These are phyloP conservation scores for Platycheirus albimanus DNA, from an alignment of 2,888 invertebrate genomes.

Conservation along the genomic window DNA sequence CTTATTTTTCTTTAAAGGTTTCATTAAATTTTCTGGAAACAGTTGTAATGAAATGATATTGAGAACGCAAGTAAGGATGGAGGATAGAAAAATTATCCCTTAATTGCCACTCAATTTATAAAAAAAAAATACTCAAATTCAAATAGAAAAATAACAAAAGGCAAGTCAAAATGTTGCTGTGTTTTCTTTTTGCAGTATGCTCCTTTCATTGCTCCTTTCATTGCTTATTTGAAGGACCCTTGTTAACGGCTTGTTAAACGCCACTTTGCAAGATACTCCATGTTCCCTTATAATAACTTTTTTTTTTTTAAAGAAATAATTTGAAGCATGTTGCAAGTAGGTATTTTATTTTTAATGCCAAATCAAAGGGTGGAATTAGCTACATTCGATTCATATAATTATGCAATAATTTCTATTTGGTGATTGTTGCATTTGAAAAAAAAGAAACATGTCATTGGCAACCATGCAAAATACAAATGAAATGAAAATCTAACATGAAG, in stretches of 20 bases:
- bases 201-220: conserved; percentile 63
- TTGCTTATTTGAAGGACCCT: conserved; percentile 59
- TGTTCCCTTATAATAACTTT: background rate
- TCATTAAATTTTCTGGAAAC: conserved; percentile 11
- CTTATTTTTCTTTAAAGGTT: conserved; percentile 45
- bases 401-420: background rate
- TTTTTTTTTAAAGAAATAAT: background rate
- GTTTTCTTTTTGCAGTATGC: conserved; percentile 40
- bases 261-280: conserved; percentile 61
- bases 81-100: conserved; percentile 58
- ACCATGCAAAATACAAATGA: no score
- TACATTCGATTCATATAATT: conserved; percentile 2
- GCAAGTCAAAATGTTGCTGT: conserved; percentile 34
- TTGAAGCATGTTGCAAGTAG: background rate
- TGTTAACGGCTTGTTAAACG: conserved; percentile 73
- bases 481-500: no score
- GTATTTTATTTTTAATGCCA: background rate
- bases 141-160: conserved; percentile 63
- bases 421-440: background rate
- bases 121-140: conserved; percentile 55
- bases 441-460: no score
- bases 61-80: conserved; percentile 36
- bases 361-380: conserved; percentile 25
- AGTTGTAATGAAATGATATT: conserved; percentile 4
- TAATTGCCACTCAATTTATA: conserved; percentile 71